These are phyloP conservation scores for Illadopsis cleaveri DNA, from an alignment of 2,113 vertebrate genomes.

Conservation along the genomic window DNA sequence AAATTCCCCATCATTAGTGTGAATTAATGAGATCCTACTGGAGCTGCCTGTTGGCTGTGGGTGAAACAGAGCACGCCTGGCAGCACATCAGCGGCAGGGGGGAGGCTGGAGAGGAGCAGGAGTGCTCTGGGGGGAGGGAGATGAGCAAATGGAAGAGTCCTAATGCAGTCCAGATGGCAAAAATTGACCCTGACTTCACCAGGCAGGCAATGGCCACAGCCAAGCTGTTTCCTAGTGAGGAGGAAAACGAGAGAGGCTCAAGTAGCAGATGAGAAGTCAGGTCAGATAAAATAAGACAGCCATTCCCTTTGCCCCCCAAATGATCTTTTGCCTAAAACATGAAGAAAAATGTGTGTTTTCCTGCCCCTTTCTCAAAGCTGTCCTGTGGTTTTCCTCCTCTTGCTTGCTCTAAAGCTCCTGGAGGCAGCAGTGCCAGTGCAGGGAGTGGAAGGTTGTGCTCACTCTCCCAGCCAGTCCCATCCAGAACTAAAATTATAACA, in stretches of 20 bases:
- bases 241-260: slow-evolving; percentile 24
- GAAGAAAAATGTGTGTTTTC: background rate
- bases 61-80: slow-evolving; percentile 55
- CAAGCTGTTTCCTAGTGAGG: slow-evolving; percentile 56
- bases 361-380: background rate
- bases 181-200: slow-evolving; percentile 67
- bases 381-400: background rate
- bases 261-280: slow-evolving; percentile 38
- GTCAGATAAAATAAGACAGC: slow-evolving; percentile 41
- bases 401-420: background rate
- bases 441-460: background rate
- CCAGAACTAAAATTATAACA: background rate
- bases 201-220: slow-evolving; percentile 51
- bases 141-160: slow-evolving; percentile 62
- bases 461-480: background rate
- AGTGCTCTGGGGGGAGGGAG: slow-evolving; percentile 36
- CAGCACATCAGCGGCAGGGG: slow-evolving; percentile 34
- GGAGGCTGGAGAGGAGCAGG: slow-evolving; percentile 23
- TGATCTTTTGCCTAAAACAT: slow-evolving; percentile 9
- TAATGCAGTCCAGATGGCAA: slow-evolving; percentile 68
- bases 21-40: slow-evolving; percentile 70
- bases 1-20: slow-evolving; percentile 67
- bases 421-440: background rate
- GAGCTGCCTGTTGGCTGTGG: slow-evolving; percentile 61
- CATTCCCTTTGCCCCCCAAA: slow-evolving; percentile 1